These are phyloP conservation scores for Caenorhabditis doughertyi DNA, from an alignment of 2,888 invertebrate genomes.

Conservation along the genomic window DNA sequence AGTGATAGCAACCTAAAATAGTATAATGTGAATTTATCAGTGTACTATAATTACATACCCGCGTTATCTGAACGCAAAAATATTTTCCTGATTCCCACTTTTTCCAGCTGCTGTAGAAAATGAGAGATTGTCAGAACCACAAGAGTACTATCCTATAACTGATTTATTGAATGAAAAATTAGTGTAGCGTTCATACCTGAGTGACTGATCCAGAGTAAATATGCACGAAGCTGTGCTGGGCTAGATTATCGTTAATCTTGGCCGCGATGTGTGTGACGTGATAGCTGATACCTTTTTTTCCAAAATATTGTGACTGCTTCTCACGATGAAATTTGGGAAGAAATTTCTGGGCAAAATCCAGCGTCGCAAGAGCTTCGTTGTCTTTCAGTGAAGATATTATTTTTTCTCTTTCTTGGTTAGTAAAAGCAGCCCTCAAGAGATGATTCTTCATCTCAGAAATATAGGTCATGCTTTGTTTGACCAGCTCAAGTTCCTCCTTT, in stretches of 20 bases:
- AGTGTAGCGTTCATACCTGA: no score
- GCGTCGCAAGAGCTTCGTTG: slow-evolving; percentile 20
- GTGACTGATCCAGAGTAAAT: no score
- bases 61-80: slow-evolving; percentile 20
- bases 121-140: slow-evolving; percentile 1
- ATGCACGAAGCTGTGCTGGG: no score
- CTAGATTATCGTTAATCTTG: not conserved
- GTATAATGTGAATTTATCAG: not conserved
- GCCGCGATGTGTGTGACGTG: not conserved
- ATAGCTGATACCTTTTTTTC: not conserved
- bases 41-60: not conserved
- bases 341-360: slow-evolving; percentile 33
- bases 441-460: slow-evolving; percentile 29
- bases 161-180: no score
- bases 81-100: not conserved
- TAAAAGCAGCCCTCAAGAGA: slow-evolving; percentile 1
- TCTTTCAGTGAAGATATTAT: not conserved
- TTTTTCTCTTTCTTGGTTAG: not conserved
- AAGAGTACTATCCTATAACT: not conserved
- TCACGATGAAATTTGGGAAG: not conserved
- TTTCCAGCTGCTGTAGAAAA: not conserved
- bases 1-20: slow-evolving; percentile 23
- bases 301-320: not conserved
- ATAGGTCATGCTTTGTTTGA: not conserved
- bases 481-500: no score